Evolutionary conservation across 2,797 vertebrate genomes (phyloP).

Genomic region (Hoplostethus atlanticus): DNA sequence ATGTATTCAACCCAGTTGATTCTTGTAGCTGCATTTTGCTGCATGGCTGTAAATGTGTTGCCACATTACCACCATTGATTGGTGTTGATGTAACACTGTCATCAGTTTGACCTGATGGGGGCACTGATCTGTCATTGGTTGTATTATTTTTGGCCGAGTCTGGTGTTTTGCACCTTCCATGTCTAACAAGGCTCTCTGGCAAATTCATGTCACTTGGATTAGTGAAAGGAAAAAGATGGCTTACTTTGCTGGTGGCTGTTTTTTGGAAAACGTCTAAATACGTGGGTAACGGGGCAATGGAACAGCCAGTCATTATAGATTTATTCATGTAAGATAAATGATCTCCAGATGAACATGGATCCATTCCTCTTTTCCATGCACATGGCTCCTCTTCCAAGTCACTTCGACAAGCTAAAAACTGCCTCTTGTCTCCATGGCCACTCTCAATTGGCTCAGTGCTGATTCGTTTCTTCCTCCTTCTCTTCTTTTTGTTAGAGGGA

Average conservation of each 20-base stretch:
- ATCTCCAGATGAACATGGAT: slow-evolving; percentile 35
- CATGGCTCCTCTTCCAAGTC: slow-evolving; percentile 75
- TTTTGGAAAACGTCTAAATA: slow-evolving; percentile 9
- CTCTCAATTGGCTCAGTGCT: slow-evolving; percentile 61
- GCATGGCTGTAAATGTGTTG: slow-evolving; percentile 43
- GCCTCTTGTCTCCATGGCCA: slow-evolving; percentile 49
- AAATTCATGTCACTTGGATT: slow-evolving; percentile 22
- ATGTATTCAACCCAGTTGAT: slow-evolving; percentile 21
- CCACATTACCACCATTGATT: slow-evolving; percentile 28
- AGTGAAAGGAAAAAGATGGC: neutral
- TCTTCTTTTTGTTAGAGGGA: slow-evolving; percentile 73
- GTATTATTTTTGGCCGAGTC: slow-evolving; percentile 25
- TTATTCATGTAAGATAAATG: slow-evolving; percentile 36
- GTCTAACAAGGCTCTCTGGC: slow-evolving; percentile 14
- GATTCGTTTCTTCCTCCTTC: slow-evolving; percentile 80
- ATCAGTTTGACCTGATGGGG: slow-evolving; percentile 28
- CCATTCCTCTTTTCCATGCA: slow-evolving; percentile 28
- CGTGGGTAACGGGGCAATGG: slow-evolving; percentile 13
- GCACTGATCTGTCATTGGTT: neutral
- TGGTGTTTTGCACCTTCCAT: slow-evolving; percentile 26
- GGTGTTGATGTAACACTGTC: slow-evolving; percentile 3
- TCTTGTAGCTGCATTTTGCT: slow-evolving; percentile 28
- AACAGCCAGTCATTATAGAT: slow-evolving; percentile 25
- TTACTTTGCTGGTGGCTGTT: slow-evolving; percentile 17
- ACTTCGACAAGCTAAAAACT: slow-evolving; percentile 40